These are phyloP conservation scores for Erebia epiphron DNA, from an alignment of 2,888 invertebrate genomes.

Conservation along the genomic window DNA sequence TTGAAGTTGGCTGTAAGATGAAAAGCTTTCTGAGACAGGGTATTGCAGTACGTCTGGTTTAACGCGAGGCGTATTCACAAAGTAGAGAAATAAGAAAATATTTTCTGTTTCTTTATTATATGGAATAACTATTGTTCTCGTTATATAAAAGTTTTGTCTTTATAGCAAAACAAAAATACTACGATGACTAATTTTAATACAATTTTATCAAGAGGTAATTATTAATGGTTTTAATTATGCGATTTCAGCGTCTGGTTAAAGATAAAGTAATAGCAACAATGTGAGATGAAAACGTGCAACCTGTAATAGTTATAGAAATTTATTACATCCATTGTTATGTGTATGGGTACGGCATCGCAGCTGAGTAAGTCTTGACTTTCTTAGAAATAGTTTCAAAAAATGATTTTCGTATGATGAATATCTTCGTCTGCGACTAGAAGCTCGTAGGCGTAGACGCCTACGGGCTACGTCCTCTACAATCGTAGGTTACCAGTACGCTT, in stretches of 20 bases:
- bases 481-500: conserved; percentile 3
- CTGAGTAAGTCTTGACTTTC: too few relatives aligned
- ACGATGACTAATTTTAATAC: not conserved
- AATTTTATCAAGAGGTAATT: not conserved
- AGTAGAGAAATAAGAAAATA: conserved; percentile 13
- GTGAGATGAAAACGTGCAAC: not conserved
- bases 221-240: not conserved
- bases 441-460: conserved; percentile 1
- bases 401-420: too few relatives aligned
- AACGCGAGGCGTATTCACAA: conserved; percentile 17
- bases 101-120: conserved; percentile 11
- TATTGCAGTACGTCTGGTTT: conserved; percentile 20
- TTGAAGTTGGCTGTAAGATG: conserved; percentile 22
- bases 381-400: too few relatives aligned
- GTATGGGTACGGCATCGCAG: too few relatives aligned
- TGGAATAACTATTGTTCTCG: conserved; percentile 6
- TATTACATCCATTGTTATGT: not conserved
- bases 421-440: not conserved
- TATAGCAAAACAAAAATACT: not conserved
- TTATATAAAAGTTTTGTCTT: not conserved
- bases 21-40: conserved; percentile 27
- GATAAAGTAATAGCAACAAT: not conserved
- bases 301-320: not conserved
- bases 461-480: not conserved
- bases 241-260: not conserved